phyloP scores from a whole-genome alignment of 2,113 vertebrate genomes.

The Nasalis larvatus region DNA sequence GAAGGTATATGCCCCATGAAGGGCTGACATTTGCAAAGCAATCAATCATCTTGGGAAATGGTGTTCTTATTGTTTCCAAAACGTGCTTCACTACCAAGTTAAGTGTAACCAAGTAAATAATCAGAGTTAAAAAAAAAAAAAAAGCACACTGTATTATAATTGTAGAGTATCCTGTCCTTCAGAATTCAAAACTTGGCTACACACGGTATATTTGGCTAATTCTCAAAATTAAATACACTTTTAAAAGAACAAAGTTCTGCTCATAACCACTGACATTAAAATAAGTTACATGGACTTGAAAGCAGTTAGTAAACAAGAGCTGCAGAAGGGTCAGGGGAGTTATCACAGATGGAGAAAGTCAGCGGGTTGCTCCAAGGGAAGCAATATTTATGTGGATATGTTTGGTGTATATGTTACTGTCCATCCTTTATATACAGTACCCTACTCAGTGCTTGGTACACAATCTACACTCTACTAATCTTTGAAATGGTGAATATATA shows the following conservation, averaged over 20 bases:
- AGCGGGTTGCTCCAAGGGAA: background rate
- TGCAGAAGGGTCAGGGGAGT: background rate
- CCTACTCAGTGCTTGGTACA: background rate
- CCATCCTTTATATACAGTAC: background rate
- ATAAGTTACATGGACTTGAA: background rate
- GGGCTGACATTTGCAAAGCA: background rate
- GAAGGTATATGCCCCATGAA: background rate
- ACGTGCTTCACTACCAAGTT: background rate
- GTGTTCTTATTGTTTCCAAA: background rate
- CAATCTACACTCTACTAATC: background rate
- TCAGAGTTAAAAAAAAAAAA: background rate
- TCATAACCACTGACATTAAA: background rate
- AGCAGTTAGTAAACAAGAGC: background rate
- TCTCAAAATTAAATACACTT: background rate
- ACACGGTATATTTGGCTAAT: background rate
- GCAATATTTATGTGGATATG: background rate
- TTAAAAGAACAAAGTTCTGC: slow-evolving; percentile 14
- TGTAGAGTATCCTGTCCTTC: background rate
- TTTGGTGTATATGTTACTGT: background rate
- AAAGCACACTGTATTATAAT: background rate
- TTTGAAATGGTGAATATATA: background rate
- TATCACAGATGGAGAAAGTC: background rate
- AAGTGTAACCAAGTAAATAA: background rate
- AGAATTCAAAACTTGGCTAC: background rate
- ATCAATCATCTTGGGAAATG: background rate